Evolutionary conservation across 2,113 vertebrate genomes (phyloP).

Genomic region (Eudyptes chrysolophus): DNA sequence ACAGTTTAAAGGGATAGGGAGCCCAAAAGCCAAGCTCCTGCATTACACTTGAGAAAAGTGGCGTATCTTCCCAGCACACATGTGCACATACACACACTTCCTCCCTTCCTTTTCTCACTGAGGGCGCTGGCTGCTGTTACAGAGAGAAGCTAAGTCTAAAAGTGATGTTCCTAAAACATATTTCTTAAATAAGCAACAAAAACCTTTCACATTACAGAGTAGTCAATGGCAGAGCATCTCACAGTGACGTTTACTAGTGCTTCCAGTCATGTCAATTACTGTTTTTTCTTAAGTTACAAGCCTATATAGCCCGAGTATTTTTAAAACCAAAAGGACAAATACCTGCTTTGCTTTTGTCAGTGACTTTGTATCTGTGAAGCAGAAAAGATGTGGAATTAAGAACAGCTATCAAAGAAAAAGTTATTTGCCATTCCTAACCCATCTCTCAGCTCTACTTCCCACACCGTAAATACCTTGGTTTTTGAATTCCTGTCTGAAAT

Average conservation of each 20-base stretch:
- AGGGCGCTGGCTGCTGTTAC: background rate
- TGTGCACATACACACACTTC: fast-evolving
- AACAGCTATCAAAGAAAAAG: background rate
- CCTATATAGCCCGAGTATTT: background rate
- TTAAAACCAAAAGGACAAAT: conserved; percentile 57
- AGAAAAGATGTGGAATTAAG: conserved; percentile 16
- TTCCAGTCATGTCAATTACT: background rate
- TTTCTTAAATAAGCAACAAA: background rate
- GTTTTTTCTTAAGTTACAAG: background rate
- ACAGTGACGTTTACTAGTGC: background rate
- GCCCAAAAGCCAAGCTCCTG: background rate
- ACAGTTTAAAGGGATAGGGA: background rate
- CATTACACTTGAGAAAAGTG: background rate
- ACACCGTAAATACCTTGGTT: background rate
- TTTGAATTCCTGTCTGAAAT: background rate
- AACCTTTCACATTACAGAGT: background rate
- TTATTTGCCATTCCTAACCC: background rate
- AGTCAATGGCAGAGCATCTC: background rate
- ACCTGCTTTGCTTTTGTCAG: conserved; percentile 80
- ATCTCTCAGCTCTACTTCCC: background rate
- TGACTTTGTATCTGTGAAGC: conserved; percentile 75
- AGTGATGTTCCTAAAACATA: background rate
- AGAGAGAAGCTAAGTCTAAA: background rate
- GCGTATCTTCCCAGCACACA: fast-evolving
- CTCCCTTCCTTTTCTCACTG: background rate